These are phyloP conservation scores for Agapornis canus DNA, from an alignment of 2,797 vertebrate species.

Conservation along the genomic window DNA sequence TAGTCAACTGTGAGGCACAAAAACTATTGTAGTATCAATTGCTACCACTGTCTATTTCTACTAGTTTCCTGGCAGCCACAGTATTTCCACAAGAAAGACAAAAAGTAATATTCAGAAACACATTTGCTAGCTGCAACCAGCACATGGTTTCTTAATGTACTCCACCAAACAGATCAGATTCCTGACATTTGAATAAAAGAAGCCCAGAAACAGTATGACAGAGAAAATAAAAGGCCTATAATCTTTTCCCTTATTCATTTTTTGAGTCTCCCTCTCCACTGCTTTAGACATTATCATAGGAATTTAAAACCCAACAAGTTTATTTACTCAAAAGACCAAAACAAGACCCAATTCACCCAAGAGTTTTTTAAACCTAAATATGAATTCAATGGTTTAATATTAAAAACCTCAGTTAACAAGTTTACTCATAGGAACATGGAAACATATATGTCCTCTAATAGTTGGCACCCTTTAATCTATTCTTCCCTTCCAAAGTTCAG, in stretches of 20 bases:
- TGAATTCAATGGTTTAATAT: background rate
- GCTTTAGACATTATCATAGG: background rate
- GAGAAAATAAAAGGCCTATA: background rate
- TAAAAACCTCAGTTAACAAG: background rate
- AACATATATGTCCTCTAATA: background rate
- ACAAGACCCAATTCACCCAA: background rate
- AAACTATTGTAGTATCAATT: background rate
- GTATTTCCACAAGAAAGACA: background rate
- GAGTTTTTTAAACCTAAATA: background rate
- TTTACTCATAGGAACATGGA: background rate
- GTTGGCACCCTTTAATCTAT: background rate
- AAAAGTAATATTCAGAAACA: constrained; percentile 4
- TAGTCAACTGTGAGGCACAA: background rate
- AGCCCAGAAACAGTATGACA: background rate
- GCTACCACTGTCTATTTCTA: background rate
- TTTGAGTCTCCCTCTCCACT: background rate
- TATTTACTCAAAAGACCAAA: background rate
- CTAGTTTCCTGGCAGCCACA: background rate
- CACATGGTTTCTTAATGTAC: background rate
- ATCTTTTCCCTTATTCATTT: background rate
- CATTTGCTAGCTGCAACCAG: constrained; percentile 1
- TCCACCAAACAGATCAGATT: background rate
- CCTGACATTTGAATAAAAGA: background rate
- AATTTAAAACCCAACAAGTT: background rate
- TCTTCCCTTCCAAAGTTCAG: background rate